These are phyloP conservation scores for Cephus runcator DNA, from an alignment of 2,888 invertebrate genomes.

Conservation along the genomic window DNA sequence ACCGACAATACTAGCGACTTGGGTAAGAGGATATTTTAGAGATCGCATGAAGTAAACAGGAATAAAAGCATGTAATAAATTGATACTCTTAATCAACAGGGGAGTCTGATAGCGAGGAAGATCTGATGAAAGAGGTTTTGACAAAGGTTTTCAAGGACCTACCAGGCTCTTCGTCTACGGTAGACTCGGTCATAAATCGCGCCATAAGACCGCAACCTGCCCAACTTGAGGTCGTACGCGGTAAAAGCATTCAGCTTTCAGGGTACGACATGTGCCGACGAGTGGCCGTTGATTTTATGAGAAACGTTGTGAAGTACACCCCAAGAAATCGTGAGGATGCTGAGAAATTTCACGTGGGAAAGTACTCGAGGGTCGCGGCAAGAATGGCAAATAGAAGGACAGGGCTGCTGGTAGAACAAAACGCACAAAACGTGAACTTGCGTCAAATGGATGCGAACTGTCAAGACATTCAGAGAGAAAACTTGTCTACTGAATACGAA, in stretches of 20 bases:
- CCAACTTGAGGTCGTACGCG: conserved; percentile 42
- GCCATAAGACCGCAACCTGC: conserved; percentile 35
- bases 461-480: not conserved
- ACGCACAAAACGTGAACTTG: not conserved
- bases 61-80: not conserved
- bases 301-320: conserved; percentile 37
- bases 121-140: conserved; percentile 54
- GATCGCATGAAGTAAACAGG: not conserved
- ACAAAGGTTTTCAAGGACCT: conserved; percentile 56
- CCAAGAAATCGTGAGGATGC: conserved; percentile 16
- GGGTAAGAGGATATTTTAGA: conserved; percentile 35
- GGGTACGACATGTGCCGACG: conserved; percentile 59
- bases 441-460: not conserved
- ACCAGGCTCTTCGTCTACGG: conserved; percentile 48
- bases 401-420: conserved; percentile 14
- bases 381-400: conserved; percentile 24
- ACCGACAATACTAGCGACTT: conserved; percentile 44
- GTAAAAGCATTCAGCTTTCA: conserved; percentile 51
- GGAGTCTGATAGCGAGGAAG: conserved; percentile 50
- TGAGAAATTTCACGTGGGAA: conserved; percentile 21
- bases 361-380: conserved; percentile 32
- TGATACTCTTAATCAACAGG: not conserved
- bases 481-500: conserved; percentile 39
- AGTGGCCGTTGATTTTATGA: conserved; percentile 55
- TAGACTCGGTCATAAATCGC: conserved; percentile 43